These are phyloP conservation scores for Watsonalla cultraria DNA, from an alignment of 2,888 invertebrate species.

Conservation along the genomic window DNA sequence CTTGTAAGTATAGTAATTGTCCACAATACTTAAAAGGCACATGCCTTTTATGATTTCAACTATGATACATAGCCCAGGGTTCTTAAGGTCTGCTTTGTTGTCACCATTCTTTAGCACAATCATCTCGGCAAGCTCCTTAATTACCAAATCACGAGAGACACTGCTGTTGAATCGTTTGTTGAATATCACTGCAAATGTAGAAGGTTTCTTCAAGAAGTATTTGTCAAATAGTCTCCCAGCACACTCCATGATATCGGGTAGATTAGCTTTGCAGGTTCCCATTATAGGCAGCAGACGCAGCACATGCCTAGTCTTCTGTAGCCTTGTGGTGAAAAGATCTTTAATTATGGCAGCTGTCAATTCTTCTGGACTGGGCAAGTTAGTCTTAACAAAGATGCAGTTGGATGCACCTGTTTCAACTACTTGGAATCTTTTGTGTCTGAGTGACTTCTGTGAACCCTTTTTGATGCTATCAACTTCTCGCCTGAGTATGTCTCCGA, in stretches of 20 bases:
- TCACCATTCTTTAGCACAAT: conserved; percentile 83
- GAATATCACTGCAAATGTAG: conserved; percentile 86
- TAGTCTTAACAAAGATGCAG: conserved; percentile 91
- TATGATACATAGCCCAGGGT: conserved; percentile 87
- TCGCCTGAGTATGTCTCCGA: conserved; percentile 76
- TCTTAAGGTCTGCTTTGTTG: conserved; percentile 88
- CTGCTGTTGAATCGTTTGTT: conserved; percentile 89
- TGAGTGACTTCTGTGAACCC: conserved; percentile 62
- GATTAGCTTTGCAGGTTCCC: conserved; percentile 87
- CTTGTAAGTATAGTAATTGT: conserved; percentile 86
- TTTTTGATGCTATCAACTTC: conserved; percentile 79
- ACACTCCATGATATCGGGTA: conserved; percentile 85
- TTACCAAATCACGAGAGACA: conserved; percentile 84
- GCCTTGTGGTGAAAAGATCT: conserved; percentile 83
- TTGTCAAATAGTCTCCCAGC: conserved; percentile 84
- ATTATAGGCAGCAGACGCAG: conserved; percentile 90
- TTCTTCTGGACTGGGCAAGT: conserved; percentile 85
- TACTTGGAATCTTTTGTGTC: conserved; percentile 81
- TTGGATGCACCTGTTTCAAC: conserved; percentile 91
- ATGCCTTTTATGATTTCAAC: conserved; percentile 90
- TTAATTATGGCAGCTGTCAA: conserved; percentile 85
- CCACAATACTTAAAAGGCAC: conserved; percentile 89
- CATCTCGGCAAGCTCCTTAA: conserved; percentile 85
- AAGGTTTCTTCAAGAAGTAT: conserved; percentile 84
- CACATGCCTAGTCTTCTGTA: conserved; percentile 86